phyloP scores from a whole-genome alignment of 2,113 vertebrate genomes.

The Alligator sinensis region DNA sequence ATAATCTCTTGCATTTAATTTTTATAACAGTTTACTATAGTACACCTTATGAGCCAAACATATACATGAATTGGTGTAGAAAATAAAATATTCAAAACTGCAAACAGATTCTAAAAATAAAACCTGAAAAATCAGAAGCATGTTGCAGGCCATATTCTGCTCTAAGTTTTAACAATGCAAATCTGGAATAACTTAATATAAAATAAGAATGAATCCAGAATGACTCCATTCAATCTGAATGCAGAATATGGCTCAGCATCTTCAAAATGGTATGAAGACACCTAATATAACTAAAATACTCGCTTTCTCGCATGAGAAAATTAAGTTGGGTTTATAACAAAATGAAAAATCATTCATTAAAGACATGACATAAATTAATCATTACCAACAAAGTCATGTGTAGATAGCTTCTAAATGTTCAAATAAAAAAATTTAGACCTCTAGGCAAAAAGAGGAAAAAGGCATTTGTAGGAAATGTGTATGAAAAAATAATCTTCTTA shows the following conservation, averaged over 20 bases:
- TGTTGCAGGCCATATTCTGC: not conserved
- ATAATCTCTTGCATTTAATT: accelerated
- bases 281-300: constrained; percentile 25
- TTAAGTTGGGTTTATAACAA: constrained; percentile 34
- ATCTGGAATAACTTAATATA: not conserved
- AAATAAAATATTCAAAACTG: constrained; percentile 22
- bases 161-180: not conserved
- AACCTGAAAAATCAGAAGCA: constrained; percentile 20
- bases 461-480: constrained; percentile 58
- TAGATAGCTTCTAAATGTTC: constrained; percentile 54
- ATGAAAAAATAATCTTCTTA: constrained; percentile 77
- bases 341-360: not conserved
- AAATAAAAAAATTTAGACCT: constrained; percentile 54
- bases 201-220: not conserved
- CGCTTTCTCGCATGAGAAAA: constrained; percentile 65
- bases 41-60: not conserved
- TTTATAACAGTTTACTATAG: not conserved
- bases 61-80: not conserved
- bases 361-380: not conserved
- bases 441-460: constrained; percentile 63
- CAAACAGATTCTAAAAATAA: constrained; percentile 4
- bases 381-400: constrained; percentile 40
- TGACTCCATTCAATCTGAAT: not conserved
- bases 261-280: not conserved
- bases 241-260: not conserved